Evolutionary conservation across 2,113 vertebrate genomes (phyloP).

Genomic region (Zeus faber): DNA sequence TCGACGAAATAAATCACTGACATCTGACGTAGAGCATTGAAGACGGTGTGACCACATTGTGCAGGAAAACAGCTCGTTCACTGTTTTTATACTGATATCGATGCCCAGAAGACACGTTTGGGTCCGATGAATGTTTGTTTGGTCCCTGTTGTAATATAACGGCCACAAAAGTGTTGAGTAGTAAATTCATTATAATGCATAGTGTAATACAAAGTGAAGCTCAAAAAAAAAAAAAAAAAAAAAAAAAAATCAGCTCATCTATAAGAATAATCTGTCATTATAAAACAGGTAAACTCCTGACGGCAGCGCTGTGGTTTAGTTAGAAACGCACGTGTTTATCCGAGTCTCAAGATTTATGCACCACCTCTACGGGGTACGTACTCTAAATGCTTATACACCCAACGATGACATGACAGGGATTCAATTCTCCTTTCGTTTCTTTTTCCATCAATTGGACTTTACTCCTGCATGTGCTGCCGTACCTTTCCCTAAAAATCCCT

Average conservation of each 20-base stretch:
- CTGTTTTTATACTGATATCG: not conserved
- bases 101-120: not conserved
- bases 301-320: no score
- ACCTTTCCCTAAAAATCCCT: no score
- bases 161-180: not conserved
- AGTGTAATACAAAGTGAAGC: not conserved
- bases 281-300: constrained; percentile 6
- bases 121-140: constrained; percentile 1
- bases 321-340: no score
- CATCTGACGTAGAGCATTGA: not conserved
- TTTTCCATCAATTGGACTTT: no score
- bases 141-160: not conserved
- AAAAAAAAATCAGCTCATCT: no score
- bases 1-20: not conserved
- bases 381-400: no score
- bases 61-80: not conserved
- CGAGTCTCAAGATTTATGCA: no score
- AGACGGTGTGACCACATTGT: not conserved
- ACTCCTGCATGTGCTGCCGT: no score
- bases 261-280: not conserved
- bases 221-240: not conserved
- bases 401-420: no score
- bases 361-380: no score
- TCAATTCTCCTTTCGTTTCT: no score
- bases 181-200: not conserved